Evolutionary conservation across 2,797 vertebrate genomes (phyloP).

Genomic region (Pangasius mekongensis): DNA sequence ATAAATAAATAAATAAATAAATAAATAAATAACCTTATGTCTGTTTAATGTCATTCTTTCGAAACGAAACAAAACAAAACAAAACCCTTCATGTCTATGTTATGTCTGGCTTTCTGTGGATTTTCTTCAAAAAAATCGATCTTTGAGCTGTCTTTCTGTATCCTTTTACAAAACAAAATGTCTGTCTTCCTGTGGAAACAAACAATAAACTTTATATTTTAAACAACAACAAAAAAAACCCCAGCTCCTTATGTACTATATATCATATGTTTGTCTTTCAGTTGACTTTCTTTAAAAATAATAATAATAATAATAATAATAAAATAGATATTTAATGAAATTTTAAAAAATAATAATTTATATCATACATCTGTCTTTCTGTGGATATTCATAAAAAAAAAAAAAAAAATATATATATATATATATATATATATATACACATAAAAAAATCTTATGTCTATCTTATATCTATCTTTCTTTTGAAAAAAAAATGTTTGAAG

Average conservation of each 20-base stretch:
- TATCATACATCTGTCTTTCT: not conserved
- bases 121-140: not conserved
- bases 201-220: too few species aligned
- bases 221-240: too few species aligned
- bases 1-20: too few species aligned
- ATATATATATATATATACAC: not conserved
- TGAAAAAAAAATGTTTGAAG: not conserved
- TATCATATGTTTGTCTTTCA: not conserved
- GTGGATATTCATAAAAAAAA: not conserved
- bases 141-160: too few species aligned
- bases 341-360: not conserved
- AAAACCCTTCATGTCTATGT: not conserved
- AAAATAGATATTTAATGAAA: not conserved
- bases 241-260: not conserved
- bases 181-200: too few species aligned
- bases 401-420: not conserved
- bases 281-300: not conserved
- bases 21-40: too few species aligned
- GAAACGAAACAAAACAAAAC: too few species aligned
- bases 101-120: not conserved
- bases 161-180: not conserved
- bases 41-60: too few species aligned
- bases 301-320: too few species aligned
- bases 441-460: not conserved
- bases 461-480: not conserved